These are phyloP conservation scores for Drosophila ficusphila DNA, from an alignment of 1,140 invertebrate genomes.

Conservation along the genomic window DNA sequence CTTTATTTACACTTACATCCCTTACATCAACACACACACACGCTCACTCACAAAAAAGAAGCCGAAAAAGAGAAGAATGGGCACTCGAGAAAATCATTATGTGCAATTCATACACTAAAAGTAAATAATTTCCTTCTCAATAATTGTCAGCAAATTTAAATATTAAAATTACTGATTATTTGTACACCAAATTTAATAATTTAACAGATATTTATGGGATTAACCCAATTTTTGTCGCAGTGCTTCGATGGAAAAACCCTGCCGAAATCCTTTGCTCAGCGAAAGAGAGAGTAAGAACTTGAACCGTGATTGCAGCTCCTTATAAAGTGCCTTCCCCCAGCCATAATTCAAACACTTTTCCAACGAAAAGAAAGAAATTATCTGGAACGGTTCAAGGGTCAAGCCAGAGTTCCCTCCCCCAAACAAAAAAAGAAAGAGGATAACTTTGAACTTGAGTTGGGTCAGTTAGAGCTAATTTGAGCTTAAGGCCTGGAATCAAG, in stretches of 20 bases:
- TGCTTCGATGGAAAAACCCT: not conserved
- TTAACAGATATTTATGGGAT: no score
- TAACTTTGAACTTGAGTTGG: constrained; percentile 19
- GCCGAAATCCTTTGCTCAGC: not conserved
- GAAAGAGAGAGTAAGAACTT: not conserved
- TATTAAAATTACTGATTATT: not conserved
- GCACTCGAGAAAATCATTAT: not conserved
- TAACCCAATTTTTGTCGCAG: not conserved
- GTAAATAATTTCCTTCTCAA: no score
- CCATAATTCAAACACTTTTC: constrained; percentile 16
- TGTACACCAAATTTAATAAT: no score
- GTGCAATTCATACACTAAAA: not conserved
- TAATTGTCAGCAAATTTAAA: not conserved
- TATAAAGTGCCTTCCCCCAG: not conserved
- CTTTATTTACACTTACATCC: constrained; percentile 73
- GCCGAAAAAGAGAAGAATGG: not conserved
- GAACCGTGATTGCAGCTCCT: constrained; percentile 8
- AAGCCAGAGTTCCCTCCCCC: constrained; percentile 1
- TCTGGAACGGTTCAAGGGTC: constrained; percentile 21
- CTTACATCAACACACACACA: constrained; percentile 56
- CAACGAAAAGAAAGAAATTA: constrained; percentile 17
- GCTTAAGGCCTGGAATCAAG: not conserved
- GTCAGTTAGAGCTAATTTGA: constrained; percentile 7
- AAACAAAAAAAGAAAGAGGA: no score
- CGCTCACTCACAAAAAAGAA: constrained; percentile 6